These are phyloP conservation scores for Andrena camellia DNA, from an alignment of 2,888 invertebrate species.

Conservation along the genomic window DNA sequence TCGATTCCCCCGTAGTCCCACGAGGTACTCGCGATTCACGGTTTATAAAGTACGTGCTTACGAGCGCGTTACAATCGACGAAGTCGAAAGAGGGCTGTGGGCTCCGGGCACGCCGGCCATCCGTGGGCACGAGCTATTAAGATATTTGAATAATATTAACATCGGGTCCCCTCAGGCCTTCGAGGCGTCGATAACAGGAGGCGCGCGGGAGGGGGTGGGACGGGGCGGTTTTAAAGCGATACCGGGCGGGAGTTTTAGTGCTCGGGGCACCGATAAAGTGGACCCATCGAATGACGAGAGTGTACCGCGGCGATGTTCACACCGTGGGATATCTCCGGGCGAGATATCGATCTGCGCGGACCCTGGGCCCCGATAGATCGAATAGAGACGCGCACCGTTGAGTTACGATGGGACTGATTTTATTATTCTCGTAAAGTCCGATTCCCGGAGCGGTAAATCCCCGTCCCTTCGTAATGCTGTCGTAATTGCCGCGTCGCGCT, in stretches of 20 bases:
- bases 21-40: conserved; percentile 63
- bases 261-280: conserved; percentile 65
- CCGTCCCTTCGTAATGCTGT: conserved; percentile 7
- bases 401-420: conserved; percentile 57
- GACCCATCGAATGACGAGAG: conserved; percentile 47
- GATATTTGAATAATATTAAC: conserved; percentile 78
- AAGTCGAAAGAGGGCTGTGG: conserved; percentile 18
- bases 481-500: conserved; percentile 48
- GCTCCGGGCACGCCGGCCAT: conserved; percentile 28
- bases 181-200: conserved; percentile 64
- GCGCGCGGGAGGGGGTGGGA: conserved; percentile 28
- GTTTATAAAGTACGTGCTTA: conserved; percentile 77
- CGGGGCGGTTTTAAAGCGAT: conserved; percentile 45
- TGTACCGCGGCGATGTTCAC: conserved; percentile 16
- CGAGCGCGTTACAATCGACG: conserved; percentile 64
- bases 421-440: conserved; percentile 54
- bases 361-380: conserved; percentile 38
- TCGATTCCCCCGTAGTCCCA: conserved; percentile 40
- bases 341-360: conserved; percentile 45
- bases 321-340: conserved; percentile 34
- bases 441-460: conserved; percentile 48
- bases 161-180: conserved; percentile 45
- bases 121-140: conserved; percentile 72
- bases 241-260: conserved; percentile 66
- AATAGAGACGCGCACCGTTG: conserved; percentile 51